Conservation (phyloP, 1,140 invertebrate species). For the Rhizoglyphus robini region DNA sequence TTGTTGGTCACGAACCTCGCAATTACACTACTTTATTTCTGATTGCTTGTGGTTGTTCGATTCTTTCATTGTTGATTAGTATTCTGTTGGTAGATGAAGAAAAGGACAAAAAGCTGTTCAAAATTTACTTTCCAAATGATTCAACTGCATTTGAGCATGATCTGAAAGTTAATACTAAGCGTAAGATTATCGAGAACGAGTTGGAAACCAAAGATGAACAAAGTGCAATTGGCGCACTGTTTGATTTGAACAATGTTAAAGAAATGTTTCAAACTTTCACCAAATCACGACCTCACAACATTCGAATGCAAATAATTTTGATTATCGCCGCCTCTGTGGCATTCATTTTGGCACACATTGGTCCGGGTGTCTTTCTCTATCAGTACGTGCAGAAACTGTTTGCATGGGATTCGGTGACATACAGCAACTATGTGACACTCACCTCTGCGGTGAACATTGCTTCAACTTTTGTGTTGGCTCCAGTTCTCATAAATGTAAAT, state of each 20-base stretch:
- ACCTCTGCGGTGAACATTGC: neutral
- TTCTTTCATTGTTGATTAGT: neutral
- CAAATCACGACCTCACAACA: neutral
- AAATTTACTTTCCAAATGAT: neutral
- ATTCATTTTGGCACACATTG: neutral
- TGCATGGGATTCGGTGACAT: slow-evolving; percentile 14
- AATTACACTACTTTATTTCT: slow-evolving; percentile 3
- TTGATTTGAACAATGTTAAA: slow-evolving; percentile 9
- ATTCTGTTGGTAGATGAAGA: slow-evolving; percentile 10
- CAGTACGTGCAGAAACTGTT: slow-evolving; percentile 19
- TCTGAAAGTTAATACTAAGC: too few species aligned
- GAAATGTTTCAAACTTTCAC: slow-evolving; percentile 13
- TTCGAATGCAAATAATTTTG: slow-evolving; percentile 14
- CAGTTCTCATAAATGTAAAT: neutral
- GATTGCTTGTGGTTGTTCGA: neutral
- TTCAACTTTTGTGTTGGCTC: neutral
- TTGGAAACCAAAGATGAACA: too few species aligned
- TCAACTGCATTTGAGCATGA: neutral
- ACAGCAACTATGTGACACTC: slow-evolving; percentile 15
- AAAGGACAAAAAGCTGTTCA: neutral
- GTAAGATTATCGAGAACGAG: too few species aligned
- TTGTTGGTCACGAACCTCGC: neutral
- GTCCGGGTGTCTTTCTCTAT: slow-evolving; percentile 10
- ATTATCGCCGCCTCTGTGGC: neutral
- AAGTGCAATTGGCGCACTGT: neutral